phyloP scores from a whole-genome alignment of 37 sponge, comb jelly and placozoan species.

The Theonella swinhoei region DNA sequence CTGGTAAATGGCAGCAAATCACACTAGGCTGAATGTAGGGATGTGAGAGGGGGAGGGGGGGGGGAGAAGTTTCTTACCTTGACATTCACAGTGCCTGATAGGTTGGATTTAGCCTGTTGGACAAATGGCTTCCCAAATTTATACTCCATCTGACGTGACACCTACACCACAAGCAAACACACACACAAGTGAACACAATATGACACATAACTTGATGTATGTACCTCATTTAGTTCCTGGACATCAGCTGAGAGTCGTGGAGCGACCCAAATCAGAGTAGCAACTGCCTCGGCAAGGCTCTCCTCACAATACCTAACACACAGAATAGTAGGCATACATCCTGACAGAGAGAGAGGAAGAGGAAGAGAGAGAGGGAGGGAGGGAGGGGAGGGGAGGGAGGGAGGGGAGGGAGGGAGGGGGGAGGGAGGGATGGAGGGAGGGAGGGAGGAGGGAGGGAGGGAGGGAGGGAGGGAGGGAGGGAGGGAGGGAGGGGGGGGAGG shows the following conservation, averaged over 20 bases:
- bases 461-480: no score
- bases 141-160: conserved; percentile 73
- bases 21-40: background rate
- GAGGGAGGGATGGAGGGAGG: background rate
- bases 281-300: conserved; percentile 82
- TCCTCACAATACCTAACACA: conserved; percentile 92
- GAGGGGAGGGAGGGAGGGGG: background rate
- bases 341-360: background rate
- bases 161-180: conserved; percentile 56
- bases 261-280: conserved; percentile 95
- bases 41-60: background rate
- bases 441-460: background rate
- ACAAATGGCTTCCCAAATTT: conserved; percentile 97
- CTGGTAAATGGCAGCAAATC: conserved; percentile 18
- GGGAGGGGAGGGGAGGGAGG: background rate
- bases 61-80: conserved; percentile 44
- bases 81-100: conserved; percentile 81
- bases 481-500: no score
- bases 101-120: conserved; percentile 90
- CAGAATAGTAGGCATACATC: no score
- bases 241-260: conserved; percentile 93
- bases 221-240: conserved; percentile 75
- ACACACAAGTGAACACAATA: conserved; percentile 27
- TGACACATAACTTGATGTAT: background rate
- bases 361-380: background rate